Evolutionary conservation across 2,888 invertebrate species (phyloP).

Genomic region (Clivina fossor): DNA sequence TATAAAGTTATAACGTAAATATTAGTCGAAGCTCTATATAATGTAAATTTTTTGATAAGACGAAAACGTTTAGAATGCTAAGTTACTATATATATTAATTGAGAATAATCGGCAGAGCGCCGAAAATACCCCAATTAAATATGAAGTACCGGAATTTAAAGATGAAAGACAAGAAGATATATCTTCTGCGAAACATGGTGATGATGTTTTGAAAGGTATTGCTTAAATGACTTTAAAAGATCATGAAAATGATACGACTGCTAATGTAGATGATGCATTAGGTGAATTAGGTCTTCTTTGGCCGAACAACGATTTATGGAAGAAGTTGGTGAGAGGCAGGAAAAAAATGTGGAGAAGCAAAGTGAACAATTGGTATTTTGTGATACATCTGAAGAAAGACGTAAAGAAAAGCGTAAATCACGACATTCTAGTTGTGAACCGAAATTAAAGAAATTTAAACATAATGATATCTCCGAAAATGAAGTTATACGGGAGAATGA

Average conservation of each 20-base stretch:
- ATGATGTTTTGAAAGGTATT: slow-evolving; percentile 41
- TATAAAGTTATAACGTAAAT: too few relatives aligned
- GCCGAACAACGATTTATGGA: slow-evolving; percentile 83
- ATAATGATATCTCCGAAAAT: slow-evolving; percentile 34
- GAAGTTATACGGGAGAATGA: slow-evolving; percentile 36
- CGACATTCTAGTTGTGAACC: slow-evolving; percentile 48
- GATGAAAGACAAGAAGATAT: slow-evolving; percentile 48
- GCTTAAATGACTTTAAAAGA: slow-evolving; percentile 44
- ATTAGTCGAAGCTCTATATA: too few relatives aligned
- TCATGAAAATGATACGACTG: slow-evolving; percentile 55
- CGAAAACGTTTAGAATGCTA: too few relatives aligned
- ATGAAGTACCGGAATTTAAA: slow-evolving; percentile 44
- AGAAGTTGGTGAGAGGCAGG: slow-evolving; percentile 60
- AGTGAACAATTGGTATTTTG: slow-evolving; percentile 42
- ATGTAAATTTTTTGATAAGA: too few relatives aligned
- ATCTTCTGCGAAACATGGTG: slow-evolving; percentile 29
- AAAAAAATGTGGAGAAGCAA: slow-evolving; percentile 40
- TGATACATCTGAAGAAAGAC: slow-evolving; percentile 43
- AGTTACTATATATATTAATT: too few relatives aligned
- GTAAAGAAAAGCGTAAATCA: slow-evolving; percentile 55
- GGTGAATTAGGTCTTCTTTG: slow-evolving; percentile 73
- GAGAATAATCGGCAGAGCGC: slow-evolving; percentile 57
- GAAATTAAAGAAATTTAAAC: slow-evolving; percentile 51
- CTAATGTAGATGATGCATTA: slow-evolving; percentile 53
- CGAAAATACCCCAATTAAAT: slow-evolving; percentile 44